These are phyloP conservation scores for Oligia strigilis DNA, from an alignment of 2,888 invertebrate species.

Conservation along the genomic window DNA sequence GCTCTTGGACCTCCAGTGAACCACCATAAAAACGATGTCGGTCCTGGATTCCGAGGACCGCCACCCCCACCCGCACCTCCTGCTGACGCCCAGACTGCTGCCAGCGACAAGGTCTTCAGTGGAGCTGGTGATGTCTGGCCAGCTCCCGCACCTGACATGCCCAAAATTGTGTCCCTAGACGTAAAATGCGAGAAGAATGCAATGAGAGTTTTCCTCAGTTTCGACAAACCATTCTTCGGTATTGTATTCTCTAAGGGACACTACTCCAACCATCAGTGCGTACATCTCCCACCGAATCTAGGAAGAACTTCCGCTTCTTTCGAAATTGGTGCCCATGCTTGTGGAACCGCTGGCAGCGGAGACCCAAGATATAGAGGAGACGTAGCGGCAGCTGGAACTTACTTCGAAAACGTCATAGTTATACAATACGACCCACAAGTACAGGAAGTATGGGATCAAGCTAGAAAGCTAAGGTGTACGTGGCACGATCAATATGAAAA, in stretches of 20 bases:
- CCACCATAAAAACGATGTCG: constrained; percentile 88
- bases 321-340: constrained; percentile 97
- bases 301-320: constrained; percentile 97
- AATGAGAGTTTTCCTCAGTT: constrained; percentile 98
- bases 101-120: constrained; percentile 91
- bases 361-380: constrained; percentile 98
- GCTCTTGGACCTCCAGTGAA: constrained; percentile 85
- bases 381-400: constrained; percentile 97
- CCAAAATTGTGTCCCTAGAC: constrained; percentile 97
- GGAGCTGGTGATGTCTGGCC: constrained; percentile 95
- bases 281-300: constrained; percentile 96
- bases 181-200: constrained; percentile 98
- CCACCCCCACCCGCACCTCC: constrained; percentile 88
- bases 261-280: constrained; percentile 97
- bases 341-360: constrained; percentile 97
- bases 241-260: constrained; percentile 98
- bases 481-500: constrained; percentile 99
- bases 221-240: constrained; percentile 98
- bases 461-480: constrained; percentile 96
- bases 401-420: constrained; percentile 98
- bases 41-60: constrained; percentile 94
- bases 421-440: constrained; percentile 98
- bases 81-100: constrained; percentile 89
- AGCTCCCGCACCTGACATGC: constrained; percentile 96
- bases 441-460: constrained; percentile 99